A percentile compares a stretch with the other conserved stretches of the same genome.
Conservation (phyloP, 2,797 vertebrate genomes). For the Perodicticus potto region DNA sequence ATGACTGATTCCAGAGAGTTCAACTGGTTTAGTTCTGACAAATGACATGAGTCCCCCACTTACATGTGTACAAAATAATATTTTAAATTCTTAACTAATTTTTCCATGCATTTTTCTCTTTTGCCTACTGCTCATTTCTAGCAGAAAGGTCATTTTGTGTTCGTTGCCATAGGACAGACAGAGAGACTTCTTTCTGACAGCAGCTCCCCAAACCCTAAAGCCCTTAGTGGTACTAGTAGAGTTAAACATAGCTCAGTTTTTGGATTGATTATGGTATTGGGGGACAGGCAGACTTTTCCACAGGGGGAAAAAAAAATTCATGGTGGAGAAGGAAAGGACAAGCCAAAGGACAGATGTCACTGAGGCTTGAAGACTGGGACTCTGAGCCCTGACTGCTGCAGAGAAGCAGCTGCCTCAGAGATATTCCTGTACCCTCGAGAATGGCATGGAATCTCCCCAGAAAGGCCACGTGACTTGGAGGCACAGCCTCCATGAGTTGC, state of each 20-base stretch:
- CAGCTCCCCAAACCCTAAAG: not conserved
- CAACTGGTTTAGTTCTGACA: not conserved
- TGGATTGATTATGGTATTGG: not conserved
- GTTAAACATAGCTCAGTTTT: not conserved
- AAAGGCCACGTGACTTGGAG: not conserved
- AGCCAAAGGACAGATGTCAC: not conserved
- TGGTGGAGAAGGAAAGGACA: not conserved
- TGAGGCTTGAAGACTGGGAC: not conserved
- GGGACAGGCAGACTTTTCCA: not conserved
- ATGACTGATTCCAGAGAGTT: not conserved
- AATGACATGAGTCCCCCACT: not conserved
- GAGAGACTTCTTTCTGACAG: not conserved
- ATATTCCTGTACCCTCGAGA: not conserved
- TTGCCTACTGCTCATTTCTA: not conserved
- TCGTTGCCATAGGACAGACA: not conserved
- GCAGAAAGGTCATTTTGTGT: not conserved
- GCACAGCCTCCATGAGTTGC: not conserved
- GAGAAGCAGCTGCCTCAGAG: not conserved
- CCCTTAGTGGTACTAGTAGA: not conserved
- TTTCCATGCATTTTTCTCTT: not conserved
- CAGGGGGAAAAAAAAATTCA: not conserved
- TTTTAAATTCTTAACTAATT: not conserved
- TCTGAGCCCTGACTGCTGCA: not conserved
- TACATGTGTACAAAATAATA: not conserved
- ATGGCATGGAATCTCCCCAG: not conserved